phyloP scores from a whole-genome alignment of 2,797 vertebrate species.

The Parambassis ranga region DNA sequence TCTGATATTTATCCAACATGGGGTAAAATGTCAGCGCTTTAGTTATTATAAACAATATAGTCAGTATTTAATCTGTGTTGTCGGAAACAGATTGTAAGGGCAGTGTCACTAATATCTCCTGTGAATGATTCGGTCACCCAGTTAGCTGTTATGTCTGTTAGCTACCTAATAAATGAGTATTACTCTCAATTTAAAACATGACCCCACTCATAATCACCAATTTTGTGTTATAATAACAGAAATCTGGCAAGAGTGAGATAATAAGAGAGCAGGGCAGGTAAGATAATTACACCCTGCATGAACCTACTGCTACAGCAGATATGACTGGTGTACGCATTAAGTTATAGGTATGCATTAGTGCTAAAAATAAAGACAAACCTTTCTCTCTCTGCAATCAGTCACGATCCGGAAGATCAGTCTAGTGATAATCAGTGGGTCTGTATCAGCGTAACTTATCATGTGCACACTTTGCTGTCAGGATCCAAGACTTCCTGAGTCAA shows the following conservation, averaged over 20 bases:
- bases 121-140: conserved; percentile 18
- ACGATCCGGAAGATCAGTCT: not conserved
- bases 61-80: not conserved
- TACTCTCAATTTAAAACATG: conserved; percentile 35
- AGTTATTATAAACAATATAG: not conserved
- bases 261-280: not conserved
- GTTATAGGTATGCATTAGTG: not conserved
- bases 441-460: not conserved
- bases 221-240: conserved; percentile 23
- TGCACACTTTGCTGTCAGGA: too few relatives aligned
- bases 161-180: conserved; percentile 43
- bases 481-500: too few relatives aligned
- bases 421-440: not conserved
- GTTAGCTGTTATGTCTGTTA: conserved; percentile 12
- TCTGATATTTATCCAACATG: not conserved
- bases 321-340: not conserved
- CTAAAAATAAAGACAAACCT: not conserved
- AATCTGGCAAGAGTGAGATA: too few relatives aligned
- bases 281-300: conserved; percentile 6
- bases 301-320: not conserved
- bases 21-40: not conserved
- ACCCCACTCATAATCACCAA: conserved; percentile 26
- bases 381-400: not conserved
- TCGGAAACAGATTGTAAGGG: conserved; percentile 2
- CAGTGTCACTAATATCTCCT: not conserved